Conservation (phyloP, 2,797 vertebrate genomes). For the Sebastes dallii region DNA sequence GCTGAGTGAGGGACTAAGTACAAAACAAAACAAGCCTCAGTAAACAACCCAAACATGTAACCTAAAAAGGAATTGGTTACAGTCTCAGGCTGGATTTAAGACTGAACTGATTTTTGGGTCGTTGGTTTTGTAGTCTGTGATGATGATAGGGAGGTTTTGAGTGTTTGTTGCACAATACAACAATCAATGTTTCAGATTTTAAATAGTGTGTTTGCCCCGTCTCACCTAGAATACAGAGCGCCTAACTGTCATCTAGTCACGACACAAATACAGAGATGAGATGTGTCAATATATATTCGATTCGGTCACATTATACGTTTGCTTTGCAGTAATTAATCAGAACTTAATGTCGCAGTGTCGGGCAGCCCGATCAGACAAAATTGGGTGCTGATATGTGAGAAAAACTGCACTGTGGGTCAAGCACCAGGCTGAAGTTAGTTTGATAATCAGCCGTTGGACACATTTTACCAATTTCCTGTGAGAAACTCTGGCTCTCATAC, state of each 20-base stretch:
- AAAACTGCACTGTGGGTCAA: background rate
- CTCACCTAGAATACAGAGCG: background rate
- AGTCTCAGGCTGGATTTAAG: background rate
- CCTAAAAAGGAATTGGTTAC: constrained; percentile 15
- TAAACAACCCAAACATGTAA: constrained; percentile 16
- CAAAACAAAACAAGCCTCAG: constrained; percentile 8
- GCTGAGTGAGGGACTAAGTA: background rate
- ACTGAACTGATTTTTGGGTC: background rate
- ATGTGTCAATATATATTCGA: background rate
- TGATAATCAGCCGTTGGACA: background rate
- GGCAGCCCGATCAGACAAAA: no score
- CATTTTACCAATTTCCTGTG: background rate
- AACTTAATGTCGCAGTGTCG: background rate
- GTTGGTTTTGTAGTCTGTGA: background rate
- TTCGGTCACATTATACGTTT: background rate
- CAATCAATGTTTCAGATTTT: background rate
- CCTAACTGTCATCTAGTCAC: background rate
- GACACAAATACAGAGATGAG: background rate
- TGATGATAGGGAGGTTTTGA: background rate
- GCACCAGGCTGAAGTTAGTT: background rate
- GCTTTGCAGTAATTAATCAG: background rate
- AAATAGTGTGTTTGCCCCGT: background rate
- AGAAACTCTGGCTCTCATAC: background rate
- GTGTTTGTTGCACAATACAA: background rate
- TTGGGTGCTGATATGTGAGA: background rate